Conservation (phyloP, 2,888 invertebrate genomes). For the Drosophila prostipennis region DNA sequence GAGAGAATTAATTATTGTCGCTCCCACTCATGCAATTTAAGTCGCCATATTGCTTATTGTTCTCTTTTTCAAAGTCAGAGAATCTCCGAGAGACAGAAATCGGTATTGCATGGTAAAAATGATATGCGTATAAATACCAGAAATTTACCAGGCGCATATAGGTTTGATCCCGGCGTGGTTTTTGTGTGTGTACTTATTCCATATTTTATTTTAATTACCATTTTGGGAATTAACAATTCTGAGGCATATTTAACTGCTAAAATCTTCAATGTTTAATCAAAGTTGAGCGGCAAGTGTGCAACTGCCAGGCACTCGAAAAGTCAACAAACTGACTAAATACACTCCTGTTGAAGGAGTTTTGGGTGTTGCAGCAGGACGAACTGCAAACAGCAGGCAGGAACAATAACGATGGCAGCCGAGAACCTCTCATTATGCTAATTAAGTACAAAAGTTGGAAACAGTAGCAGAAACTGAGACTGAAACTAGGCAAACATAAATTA, state of each 20-base stretch:
- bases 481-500: slow-evolving; percentile 61
- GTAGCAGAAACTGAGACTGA: slow-evolving; percentile 31
- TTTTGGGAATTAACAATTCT: background rate
- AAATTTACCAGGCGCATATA: too few relatives aligned
- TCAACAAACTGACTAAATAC: slow-evolving; percentile 49
- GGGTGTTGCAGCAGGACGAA: slow-evolving; percentile 30
- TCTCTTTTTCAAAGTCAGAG: too few relatives aligned
- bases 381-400: slow-evolving; percentile 3
- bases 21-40: too few relatives aligned
- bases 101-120: too few relatives aligned
- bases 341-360: slow-evolving; percentile 41
- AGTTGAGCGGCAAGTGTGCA: slow-evolving; percentile 47
- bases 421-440: slow-evolving; percentile 50
- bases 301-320: slow-evolving; percentile 42
- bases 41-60: too few relatives aligned
- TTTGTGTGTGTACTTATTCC: too few relatives aligned
- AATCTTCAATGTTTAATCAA: slow-evolving; percentile 41
- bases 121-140: too few relatives aligned
- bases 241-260: slow-evolving; percentile 1
- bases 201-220: background rate
- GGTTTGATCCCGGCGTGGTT: too few relatives aligned
- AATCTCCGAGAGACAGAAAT: too few relatives aligned
- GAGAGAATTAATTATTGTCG: too few relatives aligned
- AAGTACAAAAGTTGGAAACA: slow-evolving; percentile 40
- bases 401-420: slow-evolving; percentile 22